Evolutionary conservation across 2,797 vertebrate genomes (phyloP).

Genomic region (Anableps anableps): DNA sequence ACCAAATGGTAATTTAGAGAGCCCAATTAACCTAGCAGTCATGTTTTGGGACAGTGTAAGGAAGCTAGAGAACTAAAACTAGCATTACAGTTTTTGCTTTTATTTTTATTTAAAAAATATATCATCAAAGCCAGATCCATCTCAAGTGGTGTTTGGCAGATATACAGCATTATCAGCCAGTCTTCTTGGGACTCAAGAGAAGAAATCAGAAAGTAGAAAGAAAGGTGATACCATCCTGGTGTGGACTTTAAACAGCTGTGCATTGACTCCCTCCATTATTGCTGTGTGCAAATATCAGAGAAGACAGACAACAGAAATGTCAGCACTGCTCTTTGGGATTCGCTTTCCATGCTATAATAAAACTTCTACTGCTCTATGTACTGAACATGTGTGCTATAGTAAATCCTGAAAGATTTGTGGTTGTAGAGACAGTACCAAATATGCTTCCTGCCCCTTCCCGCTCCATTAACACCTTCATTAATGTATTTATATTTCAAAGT

Average conservation of each 20-base stretch:
- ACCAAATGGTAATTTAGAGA: background rate
- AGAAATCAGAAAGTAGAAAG: background rate
- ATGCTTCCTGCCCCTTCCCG: background rate
- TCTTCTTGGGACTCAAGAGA: background rate
- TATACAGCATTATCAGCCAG: background rate
- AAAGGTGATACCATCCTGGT: background rate
- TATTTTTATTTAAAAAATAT: too few relatives aligned
- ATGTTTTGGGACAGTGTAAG: too few relatives aligned
- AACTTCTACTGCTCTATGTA: background rate
- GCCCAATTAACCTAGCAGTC: too few relatives aligned
- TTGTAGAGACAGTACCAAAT: background rate
- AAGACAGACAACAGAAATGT: background rate
- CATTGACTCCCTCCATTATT: background rate
- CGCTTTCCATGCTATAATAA: background rate
- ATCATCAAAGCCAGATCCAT: background rate
- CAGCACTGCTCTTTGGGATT: background rate
- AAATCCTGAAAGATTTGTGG: background rate
- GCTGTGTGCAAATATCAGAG: background rate
- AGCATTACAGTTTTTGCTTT: too few relatives aligned
- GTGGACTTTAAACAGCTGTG: background rate
- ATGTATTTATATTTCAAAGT: background rate
- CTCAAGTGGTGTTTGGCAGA: background rate
- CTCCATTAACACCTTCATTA: background rate
- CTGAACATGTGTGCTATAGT: background rate
- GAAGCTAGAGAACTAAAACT: too few relatives aligned